These are phyloP conservation scores for Chloroceryle amazona DNA, from an alignment of 2,797 vertebrate species.

Conservation along the genomic window DNA sequence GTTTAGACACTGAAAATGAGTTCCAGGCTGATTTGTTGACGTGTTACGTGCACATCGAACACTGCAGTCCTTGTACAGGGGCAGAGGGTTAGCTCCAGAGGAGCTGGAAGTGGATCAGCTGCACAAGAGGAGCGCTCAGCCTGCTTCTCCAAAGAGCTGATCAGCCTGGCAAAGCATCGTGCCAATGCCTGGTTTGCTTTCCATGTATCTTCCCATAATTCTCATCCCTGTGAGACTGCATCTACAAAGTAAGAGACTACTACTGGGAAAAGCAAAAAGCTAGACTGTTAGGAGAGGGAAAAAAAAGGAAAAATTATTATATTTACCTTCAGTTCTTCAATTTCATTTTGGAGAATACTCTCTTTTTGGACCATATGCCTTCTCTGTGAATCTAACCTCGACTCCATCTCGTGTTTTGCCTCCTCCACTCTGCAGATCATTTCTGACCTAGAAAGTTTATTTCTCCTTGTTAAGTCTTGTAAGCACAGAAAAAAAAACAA, in stretches of 20 bases:
- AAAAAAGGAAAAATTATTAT: not conserved
- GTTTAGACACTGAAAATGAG: not conserved
- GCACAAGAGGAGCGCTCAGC: not conserved
- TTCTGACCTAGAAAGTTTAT: conserved; percentile 83
- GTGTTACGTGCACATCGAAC: rapidly evolving
- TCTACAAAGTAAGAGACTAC: not conserved
- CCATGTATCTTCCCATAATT: not conserved
- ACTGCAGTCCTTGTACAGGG: not conserved
- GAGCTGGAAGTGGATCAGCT: not conserved
- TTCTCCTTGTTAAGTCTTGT: conserved; percentile 29
- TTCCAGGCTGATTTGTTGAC: not conserved
- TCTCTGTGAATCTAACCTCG: conserved; percentile 91
- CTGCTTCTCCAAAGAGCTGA: not conserved
- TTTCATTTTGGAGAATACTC: conserved; percentile 88
- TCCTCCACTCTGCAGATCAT: conserved; percentile 91
- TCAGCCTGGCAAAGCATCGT: not conserved
- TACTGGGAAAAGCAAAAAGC: not conserved
- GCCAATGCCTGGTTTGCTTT: not conserved
- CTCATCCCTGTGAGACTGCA: not conserved
- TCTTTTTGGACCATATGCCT: conserved; percentile 95
- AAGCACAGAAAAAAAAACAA: not conserved
- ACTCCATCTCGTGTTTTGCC: conserved; percentile 92
- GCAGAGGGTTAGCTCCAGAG: not conserved
- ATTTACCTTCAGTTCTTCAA: conserved; percentile 91
- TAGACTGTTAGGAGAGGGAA: not conserved